These are phyloP conservation scores for Parnassius apollo DNA, from an alignment of 2,888 invertebrate species.

Conservation along the genomic window DNA sequence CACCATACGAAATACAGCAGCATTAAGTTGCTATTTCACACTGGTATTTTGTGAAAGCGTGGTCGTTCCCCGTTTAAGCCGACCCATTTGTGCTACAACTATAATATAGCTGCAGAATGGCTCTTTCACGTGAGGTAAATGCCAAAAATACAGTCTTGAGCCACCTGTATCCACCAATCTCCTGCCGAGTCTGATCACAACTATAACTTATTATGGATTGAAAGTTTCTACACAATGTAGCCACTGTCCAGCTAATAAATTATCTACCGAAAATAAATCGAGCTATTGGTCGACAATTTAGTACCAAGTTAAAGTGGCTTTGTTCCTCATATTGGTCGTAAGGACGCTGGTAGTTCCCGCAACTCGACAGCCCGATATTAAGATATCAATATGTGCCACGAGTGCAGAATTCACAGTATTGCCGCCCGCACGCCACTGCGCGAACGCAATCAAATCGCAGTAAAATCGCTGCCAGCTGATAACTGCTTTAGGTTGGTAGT, in stretches of 20 bases:
- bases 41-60: too few relatives aligned
- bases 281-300: slow-evolving; percentile 18
- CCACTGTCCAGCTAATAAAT: slow-evolving; percentile 14
- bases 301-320: slow-evolving; percentile 7
- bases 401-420: slow-evolving; percentile 32
- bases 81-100: too few relatives aligned
- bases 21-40: too few relatives aligned
- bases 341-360: slow-evolving; percentile 3
- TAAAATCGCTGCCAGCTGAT: slow-evolving; percentile 56
- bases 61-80: too few relatives aligned
- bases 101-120: too few relatives aligned
- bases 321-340: slow-evolving; percentile 21
- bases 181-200: too few relatives aligned
- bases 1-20: too few relatives aligned
- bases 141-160: too few relatives aligned
- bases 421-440: slow-evolving; percentile 35
- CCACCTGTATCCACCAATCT: too few relatives aligned
- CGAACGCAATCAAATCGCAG: slow-evolving; percentile 63
- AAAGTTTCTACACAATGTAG: not conserved
- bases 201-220: too few relatives aligned
- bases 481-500: slow-evolving; percentile 40
- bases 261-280: slow-evolving; percentile 14
- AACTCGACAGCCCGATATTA: slow-evolving; percentile 48
- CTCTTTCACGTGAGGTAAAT: too few relatives aligned
- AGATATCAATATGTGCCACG: slow-evolving; percentile 50